Conservation (phyloP, 2,888 invertebrate genomes). For the Lepidonotus clava region DNA sequence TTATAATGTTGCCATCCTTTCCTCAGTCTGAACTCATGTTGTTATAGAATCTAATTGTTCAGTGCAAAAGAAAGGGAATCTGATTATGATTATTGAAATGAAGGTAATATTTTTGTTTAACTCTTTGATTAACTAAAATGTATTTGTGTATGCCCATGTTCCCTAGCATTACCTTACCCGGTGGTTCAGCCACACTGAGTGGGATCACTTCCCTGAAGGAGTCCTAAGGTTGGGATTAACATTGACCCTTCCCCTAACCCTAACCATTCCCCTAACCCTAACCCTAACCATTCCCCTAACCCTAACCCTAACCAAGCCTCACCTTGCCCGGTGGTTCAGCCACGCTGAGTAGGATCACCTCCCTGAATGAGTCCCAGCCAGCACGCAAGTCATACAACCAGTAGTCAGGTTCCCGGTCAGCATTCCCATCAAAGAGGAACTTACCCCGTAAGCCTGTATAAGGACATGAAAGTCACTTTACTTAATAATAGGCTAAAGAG, state of each 20-base stretch:
- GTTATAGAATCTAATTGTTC: neutral
- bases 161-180: neutral
- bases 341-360: neutral
- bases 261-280: too few relatives aligned
- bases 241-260: too few relatives aligned
- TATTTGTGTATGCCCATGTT: too few relatives aligned
- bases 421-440: conserved; percentile 64
- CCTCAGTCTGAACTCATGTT: neutral
- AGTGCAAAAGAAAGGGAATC: neutral
- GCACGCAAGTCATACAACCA: conserved; percentile 63
- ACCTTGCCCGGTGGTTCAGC: neutral
- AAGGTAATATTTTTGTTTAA: neutral
- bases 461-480: too few relatives aligned
- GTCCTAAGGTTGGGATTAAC: too few relatives aligned
- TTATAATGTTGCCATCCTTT: neutral
- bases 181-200: neutral
- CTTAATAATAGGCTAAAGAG: too few relatives aligned
- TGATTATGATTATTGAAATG: neutral
- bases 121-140: neutral
- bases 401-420: conserved; percentile 66
- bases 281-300: too few relatives aligned
- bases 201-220: neutral
- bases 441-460: conserved; percentile 65
- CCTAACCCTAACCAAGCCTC: too few relatives aligned
- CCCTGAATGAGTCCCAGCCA: neutral